Evolutionary conservation across 2,888 invertebrate genomes (phyloP).

Genomic region (Cryptophagus acutangulus): DNA sequence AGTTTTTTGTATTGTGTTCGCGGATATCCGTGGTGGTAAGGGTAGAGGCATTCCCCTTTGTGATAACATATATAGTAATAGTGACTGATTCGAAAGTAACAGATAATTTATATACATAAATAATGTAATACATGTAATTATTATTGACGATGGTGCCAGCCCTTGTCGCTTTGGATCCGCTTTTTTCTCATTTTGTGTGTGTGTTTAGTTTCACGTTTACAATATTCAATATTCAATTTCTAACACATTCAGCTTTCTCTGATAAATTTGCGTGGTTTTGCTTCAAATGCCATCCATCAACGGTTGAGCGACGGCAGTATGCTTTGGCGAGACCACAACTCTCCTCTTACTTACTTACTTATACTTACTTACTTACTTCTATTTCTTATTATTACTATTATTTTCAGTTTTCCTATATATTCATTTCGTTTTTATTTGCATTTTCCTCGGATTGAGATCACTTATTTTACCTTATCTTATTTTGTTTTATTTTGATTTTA

Average conservation of each 20-base stretch:
- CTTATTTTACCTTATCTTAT: constrained; percentile 12
- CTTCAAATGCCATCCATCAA: constrained; percentile 41
- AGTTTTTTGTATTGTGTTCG: constrained; percentile 34
- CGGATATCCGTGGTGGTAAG: constrained; percentile 29
- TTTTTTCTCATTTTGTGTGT: constrained; percentile 40
- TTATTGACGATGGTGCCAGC: constrained; percentile 25
- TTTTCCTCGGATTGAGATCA: constrained; percentile 17
- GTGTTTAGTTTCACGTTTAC: constrained; percentile 42
- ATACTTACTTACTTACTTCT: too few species aligned
- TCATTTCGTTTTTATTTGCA: constrained; percentile 24
- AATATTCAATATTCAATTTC: constrained; percentile 28
- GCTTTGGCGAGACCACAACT: constrained; percentile 45
- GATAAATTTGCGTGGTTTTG: constrained; percentile 43
- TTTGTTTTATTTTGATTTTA: constrained; percentile 29
- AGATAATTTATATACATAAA: too few species aligned
- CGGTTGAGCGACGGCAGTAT: constrained; percentile 39
- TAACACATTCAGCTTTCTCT: constrained; percentile 39
- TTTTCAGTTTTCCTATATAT: constrained; percentile 24
- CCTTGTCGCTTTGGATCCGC: constrained; percentile 30
- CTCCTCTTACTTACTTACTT: too few species aligned
- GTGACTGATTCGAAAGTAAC: too few species aligned
- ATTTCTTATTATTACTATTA: constrained; percentile 22
- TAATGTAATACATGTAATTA: too few species aligned
- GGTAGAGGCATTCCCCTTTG: constrained; percentile 33
- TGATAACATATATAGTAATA: constrained; percentile 34